phyloP scores from a whole-genome alignment of 2,113 vertebrate genomes.

The Cricetomys ansorgei region DNA sequence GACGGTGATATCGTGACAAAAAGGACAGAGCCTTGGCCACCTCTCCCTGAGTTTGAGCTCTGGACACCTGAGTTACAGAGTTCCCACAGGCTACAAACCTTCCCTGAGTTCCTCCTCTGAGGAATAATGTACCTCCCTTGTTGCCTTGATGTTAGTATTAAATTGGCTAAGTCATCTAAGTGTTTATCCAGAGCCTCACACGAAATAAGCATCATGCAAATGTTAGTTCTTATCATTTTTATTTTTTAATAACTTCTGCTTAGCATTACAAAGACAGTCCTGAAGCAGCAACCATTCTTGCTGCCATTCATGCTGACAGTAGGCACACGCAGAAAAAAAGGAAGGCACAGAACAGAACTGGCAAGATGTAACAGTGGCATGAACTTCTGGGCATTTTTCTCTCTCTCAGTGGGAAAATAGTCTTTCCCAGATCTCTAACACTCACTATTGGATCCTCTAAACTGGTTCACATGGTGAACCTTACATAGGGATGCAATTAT shows the following conservation, averaged over 20 bases:
- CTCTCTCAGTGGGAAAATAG: background rate
- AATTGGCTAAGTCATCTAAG: background rate
- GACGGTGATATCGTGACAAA: rapidly evolving
- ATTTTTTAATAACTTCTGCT: background rate
- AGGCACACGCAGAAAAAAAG: background rate
- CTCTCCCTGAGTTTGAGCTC: background rate
- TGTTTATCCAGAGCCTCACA: background rate
- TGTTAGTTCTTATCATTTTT: background rate
- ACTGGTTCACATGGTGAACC: rapidly evolving
- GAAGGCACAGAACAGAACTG: too few species aligned
- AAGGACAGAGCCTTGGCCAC: background rate
- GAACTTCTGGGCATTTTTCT: background rate
- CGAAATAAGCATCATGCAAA: background rate
- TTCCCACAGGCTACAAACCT: too few species aligned
- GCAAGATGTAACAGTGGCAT: background rate
- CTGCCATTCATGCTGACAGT: rapidly evolving
- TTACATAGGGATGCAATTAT: background rate
- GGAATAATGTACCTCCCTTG: background rate
- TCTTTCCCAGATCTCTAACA: background rate
- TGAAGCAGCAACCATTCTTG: background rate
- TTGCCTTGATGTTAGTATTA: background rate
- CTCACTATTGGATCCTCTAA: background rate
- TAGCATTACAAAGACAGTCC: background rate
- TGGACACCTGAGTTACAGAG: background rate
- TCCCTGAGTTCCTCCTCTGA: background rate